These are phyloP conservation scores for Cirrhinus molitorella DNA, from an alignment of 2,797 vertebrate genomes.

Conservation along the genomic window DNA sequence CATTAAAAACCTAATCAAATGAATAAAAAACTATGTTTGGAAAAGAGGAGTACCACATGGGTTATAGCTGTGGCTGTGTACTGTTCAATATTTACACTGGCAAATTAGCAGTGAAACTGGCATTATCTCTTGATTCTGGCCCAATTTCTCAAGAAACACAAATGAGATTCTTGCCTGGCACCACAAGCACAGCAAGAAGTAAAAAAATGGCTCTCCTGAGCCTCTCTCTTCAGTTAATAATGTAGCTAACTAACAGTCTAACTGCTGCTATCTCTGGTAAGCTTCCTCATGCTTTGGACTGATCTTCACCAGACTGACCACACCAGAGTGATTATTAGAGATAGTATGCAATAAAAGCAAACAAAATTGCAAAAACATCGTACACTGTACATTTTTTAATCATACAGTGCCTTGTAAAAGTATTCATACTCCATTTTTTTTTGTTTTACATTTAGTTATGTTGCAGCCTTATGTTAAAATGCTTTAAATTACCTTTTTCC, in stretches of 20 bases:
- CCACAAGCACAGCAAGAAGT: not conserved
- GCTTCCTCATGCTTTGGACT: not conserved
- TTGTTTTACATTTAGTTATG: too few relatives aligned
- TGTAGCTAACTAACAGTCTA: not conserved
- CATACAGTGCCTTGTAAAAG: too few relatives aligned
- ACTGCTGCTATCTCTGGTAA: not conserved
- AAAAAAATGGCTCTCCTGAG: not conserved
- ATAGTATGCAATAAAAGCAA: not conserved
- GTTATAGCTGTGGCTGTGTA: not conserved
- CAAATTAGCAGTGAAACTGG: slow-evolving; percentile 18
- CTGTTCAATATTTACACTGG: slow-evolving; percentile 14
- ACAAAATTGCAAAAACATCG: not conserved
- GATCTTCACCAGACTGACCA: not conserved
- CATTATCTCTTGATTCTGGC: slow-evolving; percentile 8
- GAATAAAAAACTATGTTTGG: not conserved
- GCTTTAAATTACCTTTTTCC: too few relatives aligned
- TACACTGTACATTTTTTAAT: not conserved
- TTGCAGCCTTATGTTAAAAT: too few relatives aligned
- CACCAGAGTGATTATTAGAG: not conserved
- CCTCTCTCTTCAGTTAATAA: not conserved
- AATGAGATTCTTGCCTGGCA: not conserved
- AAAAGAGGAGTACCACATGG: not conserved
- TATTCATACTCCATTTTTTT: too few relatives aligned
- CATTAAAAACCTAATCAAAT: slow-evolving; percentile 17
- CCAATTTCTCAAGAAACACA: not conserved